Evolutionary conservation across 2,113 vertebrate genomes (phyloP).

Genomic region (Misgurnus mizolepis): DNA sequence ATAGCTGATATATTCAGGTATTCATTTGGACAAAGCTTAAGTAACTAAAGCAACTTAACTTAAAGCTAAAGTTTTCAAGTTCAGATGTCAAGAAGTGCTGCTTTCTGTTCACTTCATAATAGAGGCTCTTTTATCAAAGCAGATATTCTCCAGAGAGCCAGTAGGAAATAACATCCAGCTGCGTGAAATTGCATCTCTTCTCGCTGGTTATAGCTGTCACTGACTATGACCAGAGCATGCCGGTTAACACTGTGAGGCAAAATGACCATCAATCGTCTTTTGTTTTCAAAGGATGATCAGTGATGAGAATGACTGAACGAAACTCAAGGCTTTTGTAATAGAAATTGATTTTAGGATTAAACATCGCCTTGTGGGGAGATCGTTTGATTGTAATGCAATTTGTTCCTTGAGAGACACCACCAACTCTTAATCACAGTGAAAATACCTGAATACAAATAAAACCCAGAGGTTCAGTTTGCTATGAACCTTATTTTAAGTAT

Average conservation of each 20-base stretch:
- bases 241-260: background rate
- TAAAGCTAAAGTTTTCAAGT: background rate
- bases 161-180: constrained; percentile 27
- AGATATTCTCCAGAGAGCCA: background rate
- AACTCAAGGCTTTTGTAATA: background rate
- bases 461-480: background rate
- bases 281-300: constrained; percentile 14
- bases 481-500: constrained; percentile 9
- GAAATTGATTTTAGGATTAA: constrained; percentile 15
- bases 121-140: constrained; percentile 8
- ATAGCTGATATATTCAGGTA: background rate
- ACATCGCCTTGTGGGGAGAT: background rate
- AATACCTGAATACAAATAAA: background rate
- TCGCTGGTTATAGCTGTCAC: background rate
- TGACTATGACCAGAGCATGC: background rate
- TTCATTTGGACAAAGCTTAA: background rate
- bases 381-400: background rate
- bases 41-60: too few species aligned
- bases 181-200: constrained; percentile 28
- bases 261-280: constrained; percentile 10
- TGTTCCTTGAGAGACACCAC: background rate
- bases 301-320: background rate
- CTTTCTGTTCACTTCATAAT: constrained; percentile 14
- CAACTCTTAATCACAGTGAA: background rate
- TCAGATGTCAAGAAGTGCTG: constrained; percentile 15